phyloP scores from a whole-genome alignment of 2,797 vertebrate species.

The Cyprinodon diabolis region DNA sequence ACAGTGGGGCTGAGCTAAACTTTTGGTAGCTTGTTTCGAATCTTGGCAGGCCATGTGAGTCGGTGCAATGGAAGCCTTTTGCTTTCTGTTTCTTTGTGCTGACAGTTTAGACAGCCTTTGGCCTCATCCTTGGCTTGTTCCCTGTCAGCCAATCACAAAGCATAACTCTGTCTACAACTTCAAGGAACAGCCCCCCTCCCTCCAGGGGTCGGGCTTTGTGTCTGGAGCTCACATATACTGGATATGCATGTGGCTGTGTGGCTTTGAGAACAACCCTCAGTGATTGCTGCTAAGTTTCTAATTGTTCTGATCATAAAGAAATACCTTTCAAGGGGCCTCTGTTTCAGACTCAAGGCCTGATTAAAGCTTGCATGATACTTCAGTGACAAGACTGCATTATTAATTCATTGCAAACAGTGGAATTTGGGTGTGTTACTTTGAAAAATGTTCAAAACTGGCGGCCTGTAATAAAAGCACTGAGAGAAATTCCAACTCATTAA shows the following conservation, averaged over 20 bases:
- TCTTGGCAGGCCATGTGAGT: constrained; percentile 60
- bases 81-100: constrained; percentile 59
- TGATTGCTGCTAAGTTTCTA: constrained; percentile 75
- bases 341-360: constrained; percentile 80
- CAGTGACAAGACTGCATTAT: constrained; percentile 91
- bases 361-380: constrained; percentile 92
- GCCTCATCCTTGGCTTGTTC: constrained; percentile 59
- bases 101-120: constrained; percentile 61
- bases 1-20: constrained; percentile 43
- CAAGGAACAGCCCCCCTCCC: constrained; percentile 52
- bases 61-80: constrained; percentile 53
- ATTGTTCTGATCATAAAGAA: constrained; percentile 83
- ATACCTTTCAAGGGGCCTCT: constrained; percentile 83
- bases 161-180: constrained; percentile 53
- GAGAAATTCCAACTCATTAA: constrained; percentile 94
- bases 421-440: constrained; percentile 93
- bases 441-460: constrained; percentile 95
- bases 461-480: constrained; percentile 92
- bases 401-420: constrained; percentile 96
- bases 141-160: constrained; percentile 55
- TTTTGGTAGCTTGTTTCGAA: constrained; percentile 70
- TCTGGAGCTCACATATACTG: constrained; percentile 27
- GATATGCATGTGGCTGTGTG: constrained; percentile 42
- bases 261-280: constrained; percentile 54
- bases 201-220: constrained; percentile 34